These are phyloP conservation scores for Gymnothorax reevesii DNA, from an alignment of 2,797 vertebrate species.

Conservation along the genomic window DNA sequence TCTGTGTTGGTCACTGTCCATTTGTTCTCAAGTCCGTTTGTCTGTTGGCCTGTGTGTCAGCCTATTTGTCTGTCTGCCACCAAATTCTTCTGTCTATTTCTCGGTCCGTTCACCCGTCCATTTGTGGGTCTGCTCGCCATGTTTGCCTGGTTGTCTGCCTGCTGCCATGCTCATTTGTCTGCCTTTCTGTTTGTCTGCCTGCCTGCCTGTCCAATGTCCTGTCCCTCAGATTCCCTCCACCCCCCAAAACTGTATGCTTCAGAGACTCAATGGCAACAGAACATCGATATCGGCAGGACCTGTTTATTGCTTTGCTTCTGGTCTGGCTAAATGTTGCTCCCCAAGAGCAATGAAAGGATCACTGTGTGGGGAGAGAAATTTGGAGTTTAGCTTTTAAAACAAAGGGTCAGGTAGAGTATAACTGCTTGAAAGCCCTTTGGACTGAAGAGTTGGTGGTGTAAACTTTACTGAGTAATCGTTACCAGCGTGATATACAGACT, in stretches of 20 bases:
- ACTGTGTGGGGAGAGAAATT: background rate
- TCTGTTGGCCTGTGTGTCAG: background rate
- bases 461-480: background rate
- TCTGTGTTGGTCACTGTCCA: no score
- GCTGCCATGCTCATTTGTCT: background rate
- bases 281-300: background rate
- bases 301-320: background rate
- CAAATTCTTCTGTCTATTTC: background rate
- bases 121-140: no score
- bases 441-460: background rate
- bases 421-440: background rate
- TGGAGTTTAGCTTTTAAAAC: background rate
- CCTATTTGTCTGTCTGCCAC: background rate
- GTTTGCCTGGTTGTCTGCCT: background rate
- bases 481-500: background rate
- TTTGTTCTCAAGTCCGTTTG: background rate
- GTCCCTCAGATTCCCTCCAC: background rate
- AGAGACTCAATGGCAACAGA: no score
- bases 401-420: background rate
- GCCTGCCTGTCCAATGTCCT: background rate
- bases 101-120: no score
- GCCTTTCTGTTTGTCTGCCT: background rate
- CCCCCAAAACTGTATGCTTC: no score
- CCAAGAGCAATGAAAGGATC: slow-evolving; percentile 17
- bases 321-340: background rate